phyloP scores from a whole-genome alignment of 92 coral and sea anemone genomes.

The Micromussa lordhowensis region DNA sequence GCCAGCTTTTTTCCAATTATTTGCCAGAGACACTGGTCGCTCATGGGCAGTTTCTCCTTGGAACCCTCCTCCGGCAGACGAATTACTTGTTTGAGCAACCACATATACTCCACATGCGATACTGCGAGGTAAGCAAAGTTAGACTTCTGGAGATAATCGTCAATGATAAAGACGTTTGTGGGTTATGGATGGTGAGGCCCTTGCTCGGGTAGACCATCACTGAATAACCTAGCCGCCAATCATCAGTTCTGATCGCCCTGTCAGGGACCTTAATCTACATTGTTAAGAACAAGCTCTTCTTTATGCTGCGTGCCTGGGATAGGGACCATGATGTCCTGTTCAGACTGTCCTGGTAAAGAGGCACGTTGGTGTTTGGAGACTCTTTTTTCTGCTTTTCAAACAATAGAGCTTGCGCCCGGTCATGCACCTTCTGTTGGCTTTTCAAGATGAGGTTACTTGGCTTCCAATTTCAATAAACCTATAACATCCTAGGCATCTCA shows the following conservation, averaged over 20 bases:
- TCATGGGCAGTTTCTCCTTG: not conserved
- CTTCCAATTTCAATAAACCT: conserved; percentile 19
- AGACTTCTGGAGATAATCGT: conserved; percentile 3
- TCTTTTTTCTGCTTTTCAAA: not conserved
- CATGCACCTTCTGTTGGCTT: not conserved
- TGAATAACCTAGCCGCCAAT: too few relatives aligned
- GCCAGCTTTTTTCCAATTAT: conserved; percentile 3
- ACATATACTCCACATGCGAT: not conserved
- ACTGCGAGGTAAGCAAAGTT: conserved; percentile 24
- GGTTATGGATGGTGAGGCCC: not conserved
- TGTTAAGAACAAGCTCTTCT: too few relatives aligned
- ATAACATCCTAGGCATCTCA: conserved; percentile 15
- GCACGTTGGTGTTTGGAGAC: not conserved
- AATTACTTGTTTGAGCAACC: conserved; percentile 6
- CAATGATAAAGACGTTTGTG: conserved; percentile 27
- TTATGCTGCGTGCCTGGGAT: not conserved
- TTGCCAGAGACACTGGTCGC: not conserved
- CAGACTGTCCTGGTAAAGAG: not conserved
- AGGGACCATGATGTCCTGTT: not conserved
- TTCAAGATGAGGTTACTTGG: conserved; percentile 21
- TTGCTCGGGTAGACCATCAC: too few relatives aligned
- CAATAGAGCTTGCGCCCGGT: conserved; percentile 12
- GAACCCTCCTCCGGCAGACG: not conserved
- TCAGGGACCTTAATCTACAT: too few relatives aligned
- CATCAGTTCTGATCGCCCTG: too few relatives aligned